Percentiles rank a stretch among this genome's conserved stretches.
Evolutionary conservation across 2,113 vertebrate species (phyloP).

Genomic region (Macrotus californicus): DNA sequence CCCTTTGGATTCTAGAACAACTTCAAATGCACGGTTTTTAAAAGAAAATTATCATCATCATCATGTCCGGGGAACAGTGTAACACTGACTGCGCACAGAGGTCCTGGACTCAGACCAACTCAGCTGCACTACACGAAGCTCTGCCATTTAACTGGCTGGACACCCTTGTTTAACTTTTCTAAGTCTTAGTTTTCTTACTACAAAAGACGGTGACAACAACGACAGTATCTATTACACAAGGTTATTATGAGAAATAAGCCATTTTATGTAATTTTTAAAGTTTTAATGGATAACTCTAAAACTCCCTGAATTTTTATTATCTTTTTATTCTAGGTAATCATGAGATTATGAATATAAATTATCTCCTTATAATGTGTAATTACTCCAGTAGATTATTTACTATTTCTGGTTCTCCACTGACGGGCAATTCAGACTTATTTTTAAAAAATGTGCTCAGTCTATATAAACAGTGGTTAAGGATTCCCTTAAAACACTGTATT

Average conservation of each 20-base stretch:
- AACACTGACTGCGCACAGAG: neutral
- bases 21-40: neutral
- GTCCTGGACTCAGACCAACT: neutral
- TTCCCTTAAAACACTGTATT: neutral
- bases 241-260: neutral
- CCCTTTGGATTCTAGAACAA: neutral
- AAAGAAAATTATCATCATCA: neutral
- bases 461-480: neutral
- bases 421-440: neutral
- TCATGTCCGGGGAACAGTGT: neutral
- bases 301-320: neutral
- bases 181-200: neutral
- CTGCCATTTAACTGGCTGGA: neutral
- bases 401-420: neutral
- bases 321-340: neutral
- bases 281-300: neutral
- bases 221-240: neutral
- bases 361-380: neutral
- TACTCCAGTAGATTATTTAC: neutral
- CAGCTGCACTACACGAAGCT: neutral
- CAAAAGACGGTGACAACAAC: neutral
- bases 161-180: neutral
- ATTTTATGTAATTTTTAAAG: neutral
- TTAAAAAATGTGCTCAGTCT: neutral
- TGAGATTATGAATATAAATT: neutral